A percentile compares a stretch with the other conserved stretches of the same genome.
These are phyloP conservation scores for Amiota mariae DNA, from an alignment of 2,888 invertebrate species.

Conservation along the genomic window DNA sequence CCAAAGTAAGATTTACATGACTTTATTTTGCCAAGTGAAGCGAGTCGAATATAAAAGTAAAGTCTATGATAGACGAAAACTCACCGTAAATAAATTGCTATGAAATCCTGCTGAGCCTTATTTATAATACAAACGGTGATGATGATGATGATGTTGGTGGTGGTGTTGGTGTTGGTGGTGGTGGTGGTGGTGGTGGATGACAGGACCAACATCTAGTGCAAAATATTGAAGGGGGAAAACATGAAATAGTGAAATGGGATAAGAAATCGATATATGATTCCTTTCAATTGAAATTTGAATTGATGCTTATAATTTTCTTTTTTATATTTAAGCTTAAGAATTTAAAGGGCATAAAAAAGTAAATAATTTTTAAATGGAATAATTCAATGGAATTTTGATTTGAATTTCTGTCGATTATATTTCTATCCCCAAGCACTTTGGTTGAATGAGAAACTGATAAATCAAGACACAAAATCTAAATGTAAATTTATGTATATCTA, in stretches of 20 bases:
- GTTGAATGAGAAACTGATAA: too few species aligned
- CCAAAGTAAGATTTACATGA: slow-evolving; percentile 57
- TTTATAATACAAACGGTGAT: slow-evolving; percentile 6
- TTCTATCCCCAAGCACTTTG: too few species aligned
- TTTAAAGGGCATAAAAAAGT: too few species aligned
- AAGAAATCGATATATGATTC: slow-evolving; percentile 27
- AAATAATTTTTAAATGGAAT: too few species aligned
- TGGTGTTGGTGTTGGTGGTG: background rate
- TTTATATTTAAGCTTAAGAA: too few species aligned
- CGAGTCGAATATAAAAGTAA: slow-evolving; percentile 39
- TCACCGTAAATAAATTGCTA: slow-evolving; percentile 50
- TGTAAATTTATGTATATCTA: too few species aligned
- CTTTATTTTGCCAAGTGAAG: slow-evolving; percentile 47
- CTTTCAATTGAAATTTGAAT: too few species aligned
- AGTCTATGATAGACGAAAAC: background rate
- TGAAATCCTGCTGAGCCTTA: slow-evolving; percentile 27
- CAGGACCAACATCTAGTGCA: background rate
- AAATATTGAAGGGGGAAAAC: background rate
- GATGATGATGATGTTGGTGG: background rate
- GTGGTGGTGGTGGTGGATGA: slow-evolving; percentile 16
- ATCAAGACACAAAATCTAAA: too few species aligned
- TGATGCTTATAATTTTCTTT: too few species aligned
- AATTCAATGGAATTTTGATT: too few species aligned
- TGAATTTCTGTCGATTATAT: too few species aligned
- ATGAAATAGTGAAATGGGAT: background rate